Base-by-base conservation (phyloP, 2,888 invertebrate species). In the Chouioia cunea region DNA sequence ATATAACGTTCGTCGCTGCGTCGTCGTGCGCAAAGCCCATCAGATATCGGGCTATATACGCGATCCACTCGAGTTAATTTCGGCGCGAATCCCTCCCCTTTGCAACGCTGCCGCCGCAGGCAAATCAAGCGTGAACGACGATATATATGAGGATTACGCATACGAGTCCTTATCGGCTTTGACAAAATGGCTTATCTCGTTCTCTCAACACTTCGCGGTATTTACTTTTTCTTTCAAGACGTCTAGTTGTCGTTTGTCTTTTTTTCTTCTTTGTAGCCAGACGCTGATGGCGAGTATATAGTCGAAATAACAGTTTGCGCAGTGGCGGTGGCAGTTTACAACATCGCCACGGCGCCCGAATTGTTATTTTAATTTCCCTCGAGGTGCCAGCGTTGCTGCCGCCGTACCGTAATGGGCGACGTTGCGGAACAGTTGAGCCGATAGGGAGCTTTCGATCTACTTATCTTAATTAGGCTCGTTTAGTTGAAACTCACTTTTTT, bases 161-260 rank as follows among this genome's bases (percentile, higher is more conserved):
- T 12, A 8, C 36, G 1, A 15, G 4, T 43, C 50, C 65, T 65
- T 57, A 57, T 65, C 65, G 14, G 18, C 48, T 53, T 50, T 47
- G 47, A 63, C 69, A 69, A 65, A 64, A 63, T 54, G 46, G 59
- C 73, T 73, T 73, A 73, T 73, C 71, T 63, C 47, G 68, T 43
- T 12, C 36, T 36, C 36, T 36, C 12, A 10, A 36, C 36, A 12
- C 36, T 1, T 36, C 36, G 36, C 6, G 12, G 6, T 12, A 36
- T 36, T 36, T 2, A 36, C 6, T 12, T 6, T 36, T 36, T 71
- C 73, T 65, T 48, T 64, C 56, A 70, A 58, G 48, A 46, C n/a
- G n/a, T n/a, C n/a, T n/a, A 59, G 64, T 66, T 59, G 54, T n/a
- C 44, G 12, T 53, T 22, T 46, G 14, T 14, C 4, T 22, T 27